Evolutionary conservation across 2,888 invertebrate species (phyloP), one percentile per base, ranked within the genome.

Genomic region (Conops quadrifasciatus): DNA sequence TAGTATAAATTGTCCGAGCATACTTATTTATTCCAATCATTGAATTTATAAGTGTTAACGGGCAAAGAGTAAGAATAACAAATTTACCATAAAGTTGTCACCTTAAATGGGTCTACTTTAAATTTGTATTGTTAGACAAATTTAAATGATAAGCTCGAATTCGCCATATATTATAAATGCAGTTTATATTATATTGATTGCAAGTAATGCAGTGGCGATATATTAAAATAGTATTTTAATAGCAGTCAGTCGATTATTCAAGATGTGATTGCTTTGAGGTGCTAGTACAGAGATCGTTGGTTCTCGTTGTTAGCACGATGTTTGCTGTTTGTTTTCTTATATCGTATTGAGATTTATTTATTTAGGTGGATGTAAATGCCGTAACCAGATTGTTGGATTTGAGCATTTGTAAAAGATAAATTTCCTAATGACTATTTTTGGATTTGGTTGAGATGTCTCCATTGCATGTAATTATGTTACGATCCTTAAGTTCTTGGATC

Each of bases 11-110:
- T 75, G 73, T 75, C 75, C 75, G 70, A 75, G 75, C 75, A 75
- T 72, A 71, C 75, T 75, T 63, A 62, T 67, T 70, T 72, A 71
- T 69, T 68, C 43, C 64, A 65, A 51, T 43, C 47, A 30, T 67
- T 67, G 74, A 74, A 74, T 72, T 71, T 75, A 74, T 73, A 75
- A 77, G 77, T 77, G 77, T 76, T 77, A 75, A 68, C 71, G 75
- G 77, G 76, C 77, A 74, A 60, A 77, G 69, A 77, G n/a, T 71
- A 71, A 51, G 69, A 73, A 73, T 74, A 58, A 69, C 72, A 74
- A 51, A 53, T 67, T 65, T 72, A 73, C 72, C 70, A 71, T 63
- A 72, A 68, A 58, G 13, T 36, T 19, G 63, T 11, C 26, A 45
- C 67, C 24, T 43, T 68, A 24, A 26, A 53, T 72, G 30, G 58